Conservation (phyloP, 1,140 invertebrate genomes). For the Apocrypta bakeri region DNA sequence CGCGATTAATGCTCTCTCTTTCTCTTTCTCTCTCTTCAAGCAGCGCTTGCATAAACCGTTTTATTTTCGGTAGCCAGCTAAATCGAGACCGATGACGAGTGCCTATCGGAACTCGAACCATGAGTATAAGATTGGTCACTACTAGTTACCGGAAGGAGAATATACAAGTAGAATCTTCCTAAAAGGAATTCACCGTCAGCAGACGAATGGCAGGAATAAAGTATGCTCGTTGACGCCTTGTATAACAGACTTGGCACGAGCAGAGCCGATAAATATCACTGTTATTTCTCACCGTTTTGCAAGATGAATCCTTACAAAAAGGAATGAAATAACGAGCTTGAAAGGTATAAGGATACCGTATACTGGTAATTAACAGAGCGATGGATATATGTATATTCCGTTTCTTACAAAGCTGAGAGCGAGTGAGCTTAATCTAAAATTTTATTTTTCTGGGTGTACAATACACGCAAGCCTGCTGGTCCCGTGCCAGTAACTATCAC, state of each 20-base stretch:
- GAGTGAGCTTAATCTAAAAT: conserved; percentile 30
- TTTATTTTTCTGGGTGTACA: conserved; percentile 49
- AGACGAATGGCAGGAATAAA: conserved; percentile 36
- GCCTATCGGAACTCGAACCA: not conserved
- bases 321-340: not conserved
- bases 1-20: not conserved
- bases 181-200: not conserved
- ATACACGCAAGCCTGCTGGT: conserved; percentile 54
- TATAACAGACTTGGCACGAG: conserved; percentile 23
- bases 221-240: not conserved
- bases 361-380: not conserved
- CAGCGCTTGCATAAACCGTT: not conserved
- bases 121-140: not conserved
- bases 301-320: not conserved
- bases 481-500: conserved; percentile 59
- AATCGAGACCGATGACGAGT: conserved; percentile 2
- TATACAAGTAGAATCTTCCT: not conserved
- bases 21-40: not conserved
- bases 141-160: not conserved
- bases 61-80: not conserved
- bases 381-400: not conserved
- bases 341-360: not conserved
- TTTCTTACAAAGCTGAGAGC: not conserved
- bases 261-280: conserved; percentile 10
- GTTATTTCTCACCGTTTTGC: not conserved